Evolutionary conservation across 1,140 invertebrate species (phyloP).

Genomic region (Caenorhabditis elegans): DNA sequence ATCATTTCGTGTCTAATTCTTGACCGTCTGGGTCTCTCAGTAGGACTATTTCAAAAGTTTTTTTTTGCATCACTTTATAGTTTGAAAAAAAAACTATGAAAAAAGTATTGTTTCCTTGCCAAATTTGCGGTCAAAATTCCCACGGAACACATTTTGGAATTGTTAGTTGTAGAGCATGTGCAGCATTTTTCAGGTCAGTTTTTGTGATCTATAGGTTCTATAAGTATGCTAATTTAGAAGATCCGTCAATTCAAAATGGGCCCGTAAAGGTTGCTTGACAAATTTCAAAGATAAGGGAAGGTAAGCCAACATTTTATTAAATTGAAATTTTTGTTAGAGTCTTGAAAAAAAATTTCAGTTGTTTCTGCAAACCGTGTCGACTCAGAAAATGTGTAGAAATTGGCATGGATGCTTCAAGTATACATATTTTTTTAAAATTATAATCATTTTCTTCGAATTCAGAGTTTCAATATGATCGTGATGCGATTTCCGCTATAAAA

Average conservation of each 20-base stretch:
- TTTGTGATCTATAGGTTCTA: no score
- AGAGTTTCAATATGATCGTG: neutral
- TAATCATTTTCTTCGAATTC: neutral
- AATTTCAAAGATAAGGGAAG: neutral
- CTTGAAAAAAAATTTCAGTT: neutral
- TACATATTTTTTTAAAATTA: no score
- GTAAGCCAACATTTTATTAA: neutral
- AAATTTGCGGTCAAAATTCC: neutral
- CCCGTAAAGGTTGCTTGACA: neutral
- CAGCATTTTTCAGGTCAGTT: conserved; percentile 31
- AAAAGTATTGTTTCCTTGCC: no score
- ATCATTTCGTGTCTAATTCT: no score
- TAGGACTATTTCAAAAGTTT: no score
- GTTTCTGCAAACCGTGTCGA: conserved; percentile 4
- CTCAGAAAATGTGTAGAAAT: neutral
- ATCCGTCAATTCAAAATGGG: neutral
- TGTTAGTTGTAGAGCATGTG: conserved; percentile 14
- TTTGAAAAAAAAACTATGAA: no score
- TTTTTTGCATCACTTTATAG: no score
- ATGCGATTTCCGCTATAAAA: neutral
- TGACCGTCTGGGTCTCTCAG: no score
- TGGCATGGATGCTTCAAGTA: neutral
- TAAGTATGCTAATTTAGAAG: neutral
- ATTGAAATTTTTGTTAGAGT: no score
- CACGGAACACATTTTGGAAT: conserved; percentile 34